Evolutionary conservation across 1,140 invertebrate species (phyloP), one percentile per base, ranked within the genome.

Genomic region (Heliconius himera): DNA sequence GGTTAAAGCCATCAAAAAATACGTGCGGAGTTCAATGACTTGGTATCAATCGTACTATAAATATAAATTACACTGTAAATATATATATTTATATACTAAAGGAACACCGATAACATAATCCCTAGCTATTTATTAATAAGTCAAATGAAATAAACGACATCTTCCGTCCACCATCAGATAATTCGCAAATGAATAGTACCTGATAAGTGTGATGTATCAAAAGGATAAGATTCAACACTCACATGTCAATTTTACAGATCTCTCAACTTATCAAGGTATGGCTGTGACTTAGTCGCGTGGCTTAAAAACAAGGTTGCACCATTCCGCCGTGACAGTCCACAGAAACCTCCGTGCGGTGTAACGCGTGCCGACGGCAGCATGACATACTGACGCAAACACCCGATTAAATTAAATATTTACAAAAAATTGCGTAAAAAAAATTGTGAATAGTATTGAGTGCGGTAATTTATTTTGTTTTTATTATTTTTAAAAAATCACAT

Each of bases 251-350:
- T 85, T 85, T 83, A 81, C 81, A 80, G 84, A 87, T 87, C 79
- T 81, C 41, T 51, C 73, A 78, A 78, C 73, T 70, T 82, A 80
- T 81, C 76, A 70, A 80, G 74, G 51, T 71, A 74, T 77, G 60
- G 51, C 41, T n/a, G 41, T 60, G 83, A 82, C n/a, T 66, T 66
- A 66, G 79, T 87, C 85, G 89, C 87, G 87, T 88, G 86, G 84
- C 85, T 89, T 93, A 90, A 89, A 92, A 91, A 91, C 89, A 89
- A 89, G 88, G 83, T 88, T 86, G 87, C 82, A 60, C 70, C 85
- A 83, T 75, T 82, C 76, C 74, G 75, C 79, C 83, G 88, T 87
- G 88, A 89, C 92, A 93, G 92, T 93, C 91, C 88, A 85, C 81
- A 80, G 81, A 76, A 90, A 86, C 87, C 90, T 90, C 86, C 87